A percentile compares a stretch with the other conserved stretches of the same genome.
These are phyloP conservation scores for Melipona bicolor DNA, from an alignment of 2,888 invertebrate species.

Conservation along the genomic window DNA sequence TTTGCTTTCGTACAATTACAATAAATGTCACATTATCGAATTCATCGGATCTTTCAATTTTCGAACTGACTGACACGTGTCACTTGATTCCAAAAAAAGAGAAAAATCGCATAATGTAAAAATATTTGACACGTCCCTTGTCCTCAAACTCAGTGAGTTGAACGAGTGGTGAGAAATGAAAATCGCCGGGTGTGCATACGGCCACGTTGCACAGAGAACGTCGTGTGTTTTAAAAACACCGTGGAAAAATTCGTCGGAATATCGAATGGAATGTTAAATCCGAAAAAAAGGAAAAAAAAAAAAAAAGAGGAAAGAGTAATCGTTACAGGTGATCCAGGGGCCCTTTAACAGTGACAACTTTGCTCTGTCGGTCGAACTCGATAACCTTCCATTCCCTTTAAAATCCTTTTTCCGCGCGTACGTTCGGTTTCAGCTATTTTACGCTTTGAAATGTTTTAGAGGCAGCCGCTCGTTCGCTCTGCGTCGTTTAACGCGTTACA, in stretches of 20 bases:
- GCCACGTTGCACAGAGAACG: not conserved
- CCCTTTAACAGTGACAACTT: constrained; percentile 41
- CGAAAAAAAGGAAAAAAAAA: not conserved
- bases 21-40: not conserved
- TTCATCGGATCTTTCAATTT: not conserved
- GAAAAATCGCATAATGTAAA: not conserved
- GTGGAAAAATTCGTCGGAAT: constrained; percentile 12
- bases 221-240: not conserved
- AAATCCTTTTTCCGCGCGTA: constrained; percentile 49
- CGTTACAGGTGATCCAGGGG: constrained; percentile 4
- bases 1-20: no score
- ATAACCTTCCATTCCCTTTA: constrained; percentile 56
- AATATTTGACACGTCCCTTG: not conserved
- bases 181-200: not conserved
- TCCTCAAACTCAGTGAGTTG: not conserved
- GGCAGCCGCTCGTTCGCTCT: constrained; percentile 20
- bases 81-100: not conserved
- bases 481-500: constrained; percentile 56
- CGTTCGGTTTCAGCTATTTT: constrained; percentile 37
- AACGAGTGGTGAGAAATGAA: constrained; percentile 3
- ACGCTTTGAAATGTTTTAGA: constrained; percentile 43
- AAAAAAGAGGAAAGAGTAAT: constrained; percentile 17
- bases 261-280: constrained; percentile 3
- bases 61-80: no score
- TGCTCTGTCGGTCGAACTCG: constrained; percentile 31